phyloP scores from a whole-genome alignment of 2,797 vertebrate species.

The Australoheros facetus region DNA sequence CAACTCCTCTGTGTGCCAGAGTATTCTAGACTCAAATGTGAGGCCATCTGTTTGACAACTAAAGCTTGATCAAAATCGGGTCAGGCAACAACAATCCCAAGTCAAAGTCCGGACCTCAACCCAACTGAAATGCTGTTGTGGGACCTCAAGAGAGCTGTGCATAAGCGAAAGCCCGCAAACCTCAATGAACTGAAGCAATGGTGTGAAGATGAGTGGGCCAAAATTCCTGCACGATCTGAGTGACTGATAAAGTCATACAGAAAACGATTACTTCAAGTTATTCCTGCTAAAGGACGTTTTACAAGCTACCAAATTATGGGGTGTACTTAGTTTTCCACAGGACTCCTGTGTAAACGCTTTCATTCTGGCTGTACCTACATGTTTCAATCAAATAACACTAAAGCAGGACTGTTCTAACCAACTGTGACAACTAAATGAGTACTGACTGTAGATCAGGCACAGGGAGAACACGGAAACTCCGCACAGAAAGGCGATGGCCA shows the following conservation, averaged over 20 bases:
- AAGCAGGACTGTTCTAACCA: neutral
- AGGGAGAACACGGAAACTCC: neutral
- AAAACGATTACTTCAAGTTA: neutral
- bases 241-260: neutral
- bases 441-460: too few species aligned
- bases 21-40: neutral
- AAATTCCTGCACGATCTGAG: too few species aligned
- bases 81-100: neutral
- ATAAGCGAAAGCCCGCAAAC: neutral
- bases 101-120: neutral
- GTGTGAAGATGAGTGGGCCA: neutral
- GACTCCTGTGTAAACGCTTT: neutral
- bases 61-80: accelerated
- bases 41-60: neutral
- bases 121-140: neutral
- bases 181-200: neutral
- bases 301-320: neutral
- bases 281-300: neutral
- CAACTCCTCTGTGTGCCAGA: neutral
- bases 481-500: neutral
- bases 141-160: neutral
- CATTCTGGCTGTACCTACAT: neutral
- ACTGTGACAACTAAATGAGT: too few species aligned
- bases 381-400: neutral
- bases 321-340: neutral